Evolutionary conservation across 2,113 vertebrate genomes (phyloP).

Genomic region (Psittacus erithacus): DNA sequence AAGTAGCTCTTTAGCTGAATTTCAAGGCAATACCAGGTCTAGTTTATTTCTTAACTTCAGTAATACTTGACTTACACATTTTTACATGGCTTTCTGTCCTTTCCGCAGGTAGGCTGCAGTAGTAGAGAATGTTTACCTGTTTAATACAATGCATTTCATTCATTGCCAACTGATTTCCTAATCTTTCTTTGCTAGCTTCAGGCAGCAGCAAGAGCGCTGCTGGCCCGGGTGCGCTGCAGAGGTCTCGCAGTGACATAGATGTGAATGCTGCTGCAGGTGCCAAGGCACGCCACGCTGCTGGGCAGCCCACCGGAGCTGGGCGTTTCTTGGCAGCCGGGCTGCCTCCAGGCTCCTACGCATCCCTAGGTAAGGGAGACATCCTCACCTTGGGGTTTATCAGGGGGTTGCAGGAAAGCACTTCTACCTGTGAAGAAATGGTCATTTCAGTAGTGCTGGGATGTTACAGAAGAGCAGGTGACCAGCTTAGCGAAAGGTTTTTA

Average conservation of each 20-base stretch:
- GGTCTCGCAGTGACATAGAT: slow-evolving; percentile 95
- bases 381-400: neutral
- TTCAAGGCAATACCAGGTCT: neutral
- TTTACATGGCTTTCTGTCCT: accelerated
- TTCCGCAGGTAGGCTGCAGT: neutral
- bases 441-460: neutral
- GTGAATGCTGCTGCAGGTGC: slow-evolving; percentile 92
- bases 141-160: neutral
- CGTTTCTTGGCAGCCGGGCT: slow-evolving; percentile 81
- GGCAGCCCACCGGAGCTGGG: slow-evolving; percentile 76
- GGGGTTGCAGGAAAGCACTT: neutral
- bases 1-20: neutral
- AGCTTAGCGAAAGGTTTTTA: neutral
- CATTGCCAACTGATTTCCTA: neutral
- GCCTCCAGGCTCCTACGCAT: slow-evolving; percentile 87
- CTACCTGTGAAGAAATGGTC: accelerated
- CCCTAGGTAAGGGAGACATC: slow-evolving; percentile 82
- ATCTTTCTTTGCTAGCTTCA: slow-evolving; percentile 74
- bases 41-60: neutral
- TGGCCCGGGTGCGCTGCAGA: slow-evolving; percentile 85
- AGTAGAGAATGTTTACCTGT: neutral
- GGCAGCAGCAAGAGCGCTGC: slow-evolving; percentile 79
- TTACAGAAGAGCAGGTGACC: neutral
- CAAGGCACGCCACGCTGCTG: slow-evolving; percentile 84
- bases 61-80: neutral